Evolutionary conservation across 2,113 vertebrate species (phyloP).

Genomic region (Lutjanus erythropterus): DNA sequence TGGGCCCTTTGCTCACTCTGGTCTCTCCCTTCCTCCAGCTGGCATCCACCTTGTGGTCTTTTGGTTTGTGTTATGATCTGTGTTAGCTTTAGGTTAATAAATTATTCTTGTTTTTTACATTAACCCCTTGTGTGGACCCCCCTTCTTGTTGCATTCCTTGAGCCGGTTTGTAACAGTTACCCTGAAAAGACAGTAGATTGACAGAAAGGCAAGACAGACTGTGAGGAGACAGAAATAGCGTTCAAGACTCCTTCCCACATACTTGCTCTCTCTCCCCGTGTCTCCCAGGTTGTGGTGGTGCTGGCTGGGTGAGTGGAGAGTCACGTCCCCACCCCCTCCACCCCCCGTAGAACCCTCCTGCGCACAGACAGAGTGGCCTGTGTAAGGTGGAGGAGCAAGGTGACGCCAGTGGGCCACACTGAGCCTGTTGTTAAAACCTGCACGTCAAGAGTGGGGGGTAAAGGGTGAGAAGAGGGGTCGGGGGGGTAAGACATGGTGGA

Average conservation of each 20-base stretch:
- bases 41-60: too few species aligned
- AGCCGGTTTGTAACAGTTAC: too few species aligned
- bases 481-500: background rate
- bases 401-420: conserved; percentile 83
- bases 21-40: too few species aligned
- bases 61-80: too few species aligned
- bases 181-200: too few species aligned
- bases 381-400: conserved; percentile 78
- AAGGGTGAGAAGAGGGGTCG: conserved; percentile 14
- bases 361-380: conserved; percentile 78
- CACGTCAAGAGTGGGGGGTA: background rate
- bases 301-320: conserved; percentile 24
- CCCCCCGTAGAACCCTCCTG: conserved; percentile 8
- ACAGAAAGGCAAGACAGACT: background rate
- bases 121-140: too few species aligned
- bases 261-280: conserved; percentile 23
- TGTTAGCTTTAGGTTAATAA: too few species aligned
- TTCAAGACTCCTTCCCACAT: background rate
- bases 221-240: background rate
- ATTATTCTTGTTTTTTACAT: too few species aligned
- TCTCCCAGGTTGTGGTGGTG: conserved; percentile 24
- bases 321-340: background rate
- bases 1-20: too few species aligned
- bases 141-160: too few species aligned
- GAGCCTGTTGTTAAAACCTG: conserved; percentile 82